A percentile compares a stretch with the other conserved stretches of the same genome.
Evolutionary conservation across 2,888 invertebrate genomes (phyloP).

Genomic region (Dynastes grantii): DNA sequence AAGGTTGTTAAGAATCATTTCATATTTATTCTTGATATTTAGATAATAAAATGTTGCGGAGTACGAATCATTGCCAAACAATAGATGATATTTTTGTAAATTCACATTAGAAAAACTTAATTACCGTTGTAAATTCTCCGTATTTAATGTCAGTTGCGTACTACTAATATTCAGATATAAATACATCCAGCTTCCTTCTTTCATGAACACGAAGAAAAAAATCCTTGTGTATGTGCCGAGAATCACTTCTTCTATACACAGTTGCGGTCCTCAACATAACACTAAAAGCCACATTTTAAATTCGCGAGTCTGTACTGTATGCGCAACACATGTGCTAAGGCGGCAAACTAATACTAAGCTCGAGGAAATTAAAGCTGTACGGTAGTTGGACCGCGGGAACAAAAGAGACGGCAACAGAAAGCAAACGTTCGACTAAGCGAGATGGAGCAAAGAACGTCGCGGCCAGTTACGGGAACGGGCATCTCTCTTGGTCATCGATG

Average conservation of each 20-base stretch:
- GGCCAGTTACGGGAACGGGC: slow-evolving; percentile 31
- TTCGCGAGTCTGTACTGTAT: slow-evolving; percentile 31
- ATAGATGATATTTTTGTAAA: too few relatives aligned
- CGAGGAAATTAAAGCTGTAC: slow-evolving; percentile 41
- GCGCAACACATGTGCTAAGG: slow-evolving; percentile 47
- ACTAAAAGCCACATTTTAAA: slow-evolving; percentile 33
- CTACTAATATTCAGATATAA: slow-evolving; percentile 20
- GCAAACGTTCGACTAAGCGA: slow-evolving; percentile 12
- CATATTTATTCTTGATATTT: neutral
- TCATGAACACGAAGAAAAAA: neutral
- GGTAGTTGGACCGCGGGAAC: slow-evolving; percentile 10
- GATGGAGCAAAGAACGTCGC: slow-evolving; percentile 13
- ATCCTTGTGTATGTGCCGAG: neutral
- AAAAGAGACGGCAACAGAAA: slow-evolving; percentile 24
- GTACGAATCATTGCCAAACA: too few relatives aligned
- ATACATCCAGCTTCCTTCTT: slow-evolving; percentile 30
- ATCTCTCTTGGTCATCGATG: slow-evolving; percentile 53
- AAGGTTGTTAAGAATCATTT: neutral
- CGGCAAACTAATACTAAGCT: slow-evolving; percentile 46
- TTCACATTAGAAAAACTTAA: neutral
- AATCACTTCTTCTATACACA: slow-evolving; percentile 25
- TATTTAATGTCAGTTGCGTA: neutral
- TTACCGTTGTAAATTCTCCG: slow-evolving; percentile 5
- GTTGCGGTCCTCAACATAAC: slow-evolving; percentile 14
- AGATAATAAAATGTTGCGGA: too few relatives aligned